Evolutionary conservation across 2,113 vertebrate genomes (phyloP).

Genomic region (Cottus gobio): DNA sequence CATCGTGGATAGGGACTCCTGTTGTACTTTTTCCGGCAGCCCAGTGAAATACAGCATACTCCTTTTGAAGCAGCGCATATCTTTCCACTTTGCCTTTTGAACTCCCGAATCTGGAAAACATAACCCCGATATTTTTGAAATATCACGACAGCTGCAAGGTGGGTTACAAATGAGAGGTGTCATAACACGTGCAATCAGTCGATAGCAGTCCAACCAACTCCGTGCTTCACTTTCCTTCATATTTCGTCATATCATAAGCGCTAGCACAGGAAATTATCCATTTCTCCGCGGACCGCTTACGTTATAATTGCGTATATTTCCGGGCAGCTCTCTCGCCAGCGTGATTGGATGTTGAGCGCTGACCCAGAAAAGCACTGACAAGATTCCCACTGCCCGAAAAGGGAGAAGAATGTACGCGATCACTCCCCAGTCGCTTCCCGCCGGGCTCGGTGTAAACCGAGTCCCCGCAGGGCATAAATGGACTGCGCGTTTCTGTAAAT

Average conservation of each 20-base stretch:
- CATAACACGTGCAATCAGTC: slow-evolving; percentile 12
- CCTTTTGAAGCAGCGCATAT: background rate
- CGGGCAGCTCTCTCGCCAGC: background rate
- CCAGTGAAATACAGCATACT: background rate
- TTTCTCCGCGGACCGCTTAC: background rate
- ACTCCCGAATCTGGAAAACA: background rate
- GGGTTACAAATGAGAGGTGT: slow-evolving; percentile 4
- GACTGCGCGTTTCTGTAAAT: slow-evolving; percentile 71
- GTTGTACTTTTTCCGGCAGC: background rate
- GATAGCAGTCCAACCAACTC: background rate
- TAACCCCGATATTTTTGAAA: background rate
- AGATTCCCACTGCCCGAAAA: slow-evolving; percentile 79
- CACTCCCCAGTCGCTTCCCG: slow-evolving; percentile 56
- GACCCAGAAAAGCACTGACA: slow-evolving; percentile 59
- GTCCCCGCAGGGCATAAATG: slow-evolving; percentile 65
- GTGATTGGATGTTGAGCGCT: slow-evolving; percentile 17
- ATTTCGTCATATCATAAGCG: slow-evolving; percentile 18
- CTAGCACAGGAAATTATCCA: background rate
- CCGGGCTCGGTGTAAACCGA: slow-evolving; percentile 74
- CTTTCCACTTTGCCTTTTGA: background rate
- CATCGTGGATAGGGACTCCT: background rate
- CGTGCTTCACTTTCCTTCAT: background rate
- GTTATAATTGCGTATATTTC: slow-evolving; percentile 16
- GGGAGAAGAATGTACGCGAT: slow-evolving; percentile 79
- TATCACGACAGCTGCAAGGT: slow-evolving; percentile 1